Conservation (phyloP, 2,113 vertebrate genomes). For the Neogobius melanostomus region DNA sequence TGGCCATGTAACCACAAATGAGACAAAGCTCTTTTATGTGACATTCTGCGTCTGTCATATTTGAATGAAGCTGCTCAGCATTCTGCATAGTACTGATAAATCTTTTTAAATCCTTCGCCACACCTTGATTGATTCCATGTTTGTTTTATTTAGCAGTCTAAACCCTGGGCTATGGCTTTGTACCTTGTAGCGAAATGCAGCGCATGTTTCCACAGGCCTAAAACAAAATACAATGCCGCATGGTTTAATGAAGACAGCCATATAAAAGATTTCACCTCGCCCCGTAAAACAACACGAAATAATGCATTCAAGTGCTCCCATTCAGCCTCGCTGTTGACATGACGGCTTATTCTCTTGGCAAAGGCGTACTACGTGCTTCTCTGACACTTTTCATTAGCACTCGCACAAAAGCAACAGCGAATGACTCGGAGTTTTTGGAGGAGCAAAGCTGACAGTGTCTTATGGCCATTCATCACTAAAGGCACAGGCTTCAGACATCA, state of each 20-base stretch:
- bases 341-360: slow-evolving; percentile 74
- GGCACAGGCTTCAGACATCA: slow-evolving; percentile 84
- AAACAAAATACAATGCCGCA: slow-evolving; percentile 43
- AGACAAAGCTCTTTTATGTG: background rate
- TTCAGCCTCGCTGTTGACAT: slow-evolving; percentile 62
- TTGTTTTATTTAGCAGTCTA: slow-evolving; percentile 41
- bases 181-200: slow-evolving; percentile 44
- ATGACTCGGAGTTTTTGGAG: slow-evolving; percentile 73
- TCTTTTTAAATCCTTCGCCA: slow-evolving; percentile 9
- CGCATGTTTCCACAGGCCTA: slow-evolving; percentile 53
- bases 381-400: slow-evolving; percentile 84
- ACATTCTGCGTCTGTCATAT: slow-evolving; percentile 14
- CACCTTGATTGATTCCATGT: slow-evolving; percentile 47
- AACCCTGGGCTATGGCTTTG: slow-evolving; percentile 25
- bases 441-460: slow-evolving; percentile 72
- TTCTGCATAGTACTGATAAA: slow-evolving; percentile 10
- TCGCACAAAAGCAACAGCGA: slow-evolving; percentile 81
- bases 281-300: slow-evolving; percentile 61
- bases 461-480: slow-evolving; percentile 89
- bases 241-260: slow-evolving; percentile 1
- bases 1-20: background rate
- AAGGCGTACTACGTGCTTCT: slow-evolving; percentile 80
- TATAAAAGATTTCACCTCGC: slow-evolving; percentile 39
- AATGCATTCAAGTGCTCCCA: slow-evolving; percentile 51
- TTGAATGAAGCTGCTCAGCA: slow-evolving; percentile 20